These are phyloP conservation scores for Sarcophaga peregrina DNA, from an alignment of 1,140 invertebrate genomes.

Conservation along the genomic window DNA sequence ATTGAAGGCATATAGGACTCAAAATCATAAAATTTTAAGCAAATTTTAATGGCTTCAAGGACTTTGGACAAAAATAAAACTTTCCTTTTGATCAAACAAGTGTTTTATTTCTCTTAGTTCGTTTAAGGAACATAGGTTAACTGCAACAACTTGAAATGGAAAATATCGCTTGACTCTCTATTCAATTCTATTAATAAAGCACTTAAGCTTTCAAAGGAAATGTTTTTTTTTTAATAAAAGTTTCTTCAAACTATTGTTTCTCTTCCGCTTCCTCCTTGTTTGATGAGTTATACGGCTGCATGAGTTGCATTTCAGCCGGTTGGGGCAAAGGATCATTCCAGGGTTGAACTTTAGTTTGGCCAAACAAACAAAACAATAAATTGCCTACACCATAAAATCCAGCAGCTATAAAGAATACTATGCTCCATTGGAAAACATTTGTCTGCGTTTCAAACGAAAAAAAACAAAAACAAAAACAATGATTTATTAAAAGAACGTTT, in stretches of 20 bases:
- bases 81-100: too few relatives aligned
- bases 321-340: conserved; percentile 69
- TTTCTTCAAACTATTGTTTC: background rate
- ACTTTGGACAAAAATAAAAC: too few relatives aligned
- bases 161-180: too few relatives aligned
- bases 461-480: conserved; percentile 62
- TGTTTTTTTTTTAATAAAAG: too few relatives aligned
- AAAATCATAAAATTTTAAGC: too few relatives aligned
- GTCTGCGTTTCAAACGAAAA: conserved; percentile 60
- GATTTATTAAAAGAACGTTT: background rate
- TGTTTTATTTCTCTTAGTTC: too few relatives aligned
- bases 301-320: conserved; percentile 31
- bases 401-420: conserved; percentile 80
- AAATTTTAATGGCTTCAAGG: too few relatives aligned
- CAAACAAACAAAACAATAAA: conserved; percentile 76
- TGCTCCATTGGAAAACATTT: conserved; percentile 74
- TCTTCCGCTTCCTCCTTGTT: background rate
- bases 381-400: conserved; percentile 77
- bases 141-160: too few relatives aligned
- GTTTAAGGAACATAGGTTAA: too few relatives aligned
- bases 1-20: too few relatives aligned
- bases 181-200: too few relatives aligned
- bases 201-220: too few relatives aligned
- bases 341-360: conserved; percentile 71
- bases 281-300: background rate